Percentiles rank a stretch among this genome's conserved stretches.
Evolutionary conservation across 2,888 invertebrate genomes (phyloP).

Genomic region (Hypselothyrea guttata): DNA sequence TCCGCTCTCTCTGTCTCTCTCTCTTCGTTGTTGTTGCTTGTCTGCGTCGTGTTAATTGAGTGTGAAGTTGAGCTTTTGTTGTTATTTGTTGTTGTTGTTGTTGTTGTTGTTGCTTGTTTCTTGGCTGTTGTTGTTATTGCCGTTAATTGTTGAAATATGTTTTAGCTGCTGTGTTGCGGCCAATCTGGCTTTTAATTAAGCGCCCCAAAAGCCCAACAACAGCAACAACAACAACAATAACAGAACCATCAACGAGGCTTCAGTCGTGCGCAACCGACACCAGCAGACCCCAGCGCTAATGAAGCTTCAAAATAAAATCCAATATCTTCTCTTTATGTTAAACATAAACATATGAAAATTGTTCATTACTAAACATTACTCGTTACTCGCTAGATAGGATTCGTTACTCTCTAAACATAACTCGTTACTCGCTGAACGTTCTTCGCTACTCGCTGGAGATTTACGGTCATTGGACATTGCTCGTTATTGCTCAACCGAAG

Average conservation of each 20-base stretch:
- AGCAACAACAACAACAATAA: slow-evolving; percentile 14
- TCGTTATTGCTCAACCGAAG: too few relatives aligned
- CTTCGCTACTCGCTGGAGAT: too few relatives aligned
- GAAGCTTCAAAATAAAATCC: too few relatives aligned
- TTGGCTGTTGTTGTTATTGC: slow-evolving; percentile 44
- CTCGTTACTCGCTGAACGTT: too few relatives aligned
- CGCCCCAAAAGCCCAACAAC: slow-evolving; percentile 43
- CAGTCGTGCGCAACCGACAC: too few relatives aligned
- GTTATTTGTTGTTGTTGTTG: slow-evolving; percentile 55
- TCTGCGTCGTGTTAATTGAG: slow-evolving; percentile 72
- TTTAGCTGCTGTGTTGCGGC: slow-evolving; percentile 49
- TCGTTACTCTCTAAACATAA: too few relatives aligned
- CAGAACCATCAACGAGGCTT: slow-evolving; percentile 23
- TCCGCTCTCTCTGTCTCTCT: slow-evolving; percentile 20
- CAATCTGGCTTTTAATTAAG: slow-evolving; percentile 62
- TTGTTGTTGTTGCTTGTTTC: slow-evolving; percentile 11
- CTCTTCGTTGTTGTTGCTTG: slow-evolving; percentile 46
- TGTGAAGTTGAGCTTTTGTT: slow-evolving; percentile 70
- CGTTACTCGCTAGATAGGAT: too few relatives aligned
- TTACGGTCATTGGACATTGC: too few relatives aligned
- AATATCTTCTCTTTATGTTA: too few relatives aligned
- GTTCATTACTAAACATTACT: too few relatives aligned
- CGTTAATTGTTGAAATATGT: slow-evolving; percentile 76
- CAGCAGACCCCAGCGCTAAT: too few relatives aligned
- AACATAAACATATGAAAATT: too few relatives aligned